Percentiles rank a stretch among this genome's conserved stretches.
Evolutionary conservation across 2,113 vertebrate species (phyloP).

Genomic region (Oenanthe oenanthe): DNA sequence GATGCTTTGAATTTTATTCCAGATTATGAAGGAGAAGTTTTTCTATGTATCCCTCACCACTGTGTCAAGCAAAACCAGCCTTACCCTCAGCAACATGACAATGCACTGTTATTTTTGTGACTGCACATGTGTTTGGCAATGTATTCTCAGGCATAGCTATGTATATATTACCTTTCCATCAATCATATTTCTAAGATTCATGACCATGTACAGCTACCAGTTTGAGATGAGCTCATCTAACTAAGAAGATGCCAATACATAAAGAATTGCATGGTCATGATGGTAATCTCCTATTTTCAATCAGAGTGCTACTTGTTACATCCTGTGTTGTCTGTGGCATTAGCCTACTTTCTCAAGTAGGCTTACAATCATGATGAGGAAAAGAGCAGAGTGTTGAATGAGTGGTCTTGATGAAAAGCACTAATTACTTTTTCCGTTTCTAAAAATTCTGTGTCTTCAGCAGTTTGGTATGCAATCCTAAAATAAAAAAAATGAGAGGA

Average conservation of each 20-base stretch:
- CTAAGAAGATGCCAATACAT: background rate
- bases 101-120: background rate
- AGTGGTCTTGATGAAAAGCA: background rate
- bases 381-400: background rate
- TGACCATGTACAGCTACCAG: background rate
- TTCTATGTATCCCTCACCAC: background rate
- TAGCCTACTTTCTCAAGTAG: background rate
- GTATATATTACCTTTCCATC: background rate
- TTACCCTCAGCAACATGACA: background rate
- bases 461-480: background rate
- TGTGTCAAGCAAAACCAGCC: background rate
- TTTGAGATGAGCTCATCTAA: background rate
- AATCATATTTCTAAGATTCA: background rate
- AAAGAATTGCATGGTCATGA: background rate
- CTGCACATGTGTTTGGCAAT: rapidly evolving
- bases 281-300: background rate
- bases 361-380: background rate
- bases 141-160: background rate
- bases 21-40: background rate
- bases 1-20: background rate
- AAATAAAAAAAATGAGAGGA: background rate
- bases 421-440: background rate
- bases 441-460: background rate
- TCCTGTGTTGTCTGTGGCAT: background rate
- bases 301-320: background rate